Conservation (phyloP, 2,888 invertebrate species). For the Ennomos quercinarius region DNA sequence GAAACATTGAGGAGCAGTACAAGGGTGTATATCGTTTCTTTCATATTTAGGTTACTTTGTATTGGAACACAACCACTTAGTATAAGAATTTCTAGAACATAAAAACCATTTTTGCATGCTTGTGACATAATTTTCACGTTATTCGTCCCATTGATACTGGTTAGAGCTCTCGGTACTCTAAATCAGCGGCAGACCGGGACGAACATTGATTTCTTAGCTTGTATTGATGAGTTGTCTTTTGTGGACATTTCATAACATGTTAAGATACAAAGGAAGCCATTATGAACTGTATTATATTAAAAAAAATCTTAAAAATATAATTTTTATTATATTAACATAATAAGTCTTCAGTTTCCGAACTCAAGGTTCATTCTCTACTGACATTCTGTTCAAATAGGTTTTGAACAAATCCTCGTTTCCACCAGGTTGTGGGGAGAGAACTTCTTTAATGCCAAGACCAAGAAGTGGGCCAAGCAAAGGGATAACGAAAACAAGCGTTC, state of each 20-base stretch:
- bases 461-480: slow-evolving; percentile 98
- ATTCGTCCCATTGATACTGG: slow-evolving; percentile 79
- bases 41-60: too few relatives aligned
- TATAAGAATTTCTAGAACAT: too few relatives aligned
- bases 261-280: slow-evolving; percentile 56
- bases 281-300: not conserved
- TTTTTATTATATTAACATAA: too few relatives aligned
- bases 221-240: slow-evolving; percentile 56
- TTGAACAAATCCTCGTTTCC: slow-evolving; percentile 1
- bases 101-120: too few relatives aligned
- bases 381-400: too few relatives aligned
- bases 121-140: slow-evolving; percentile 8
- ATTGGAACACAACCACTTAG: too few relatives aligned
- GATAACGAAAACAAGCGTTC: slow-evolving; percentile 97
- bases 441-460: slow-evolving; percentile 98
- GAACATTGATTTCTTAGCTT: slow-evolving; percentile 59
- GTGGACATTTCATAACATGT: slow-evolving; percentile 39
- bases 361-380: too few relatives aligned
- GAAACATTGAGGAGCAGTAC: too few relatives aligned
- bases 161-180: slow-evolving; percentile 67
- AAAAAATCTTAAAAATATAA: too few relatives aligned
- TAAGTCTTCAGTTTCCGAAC: too few relatives aligned
- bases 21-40: too few relatives aligned
- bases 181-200: slow-evolving; percentile 81
- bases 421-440: slow-evolving; percentile 97